Evolutionary conservation across 2,888 invertebrate genomes (phyloP).

Genomic region (Perithous albicinctus): DNA sequence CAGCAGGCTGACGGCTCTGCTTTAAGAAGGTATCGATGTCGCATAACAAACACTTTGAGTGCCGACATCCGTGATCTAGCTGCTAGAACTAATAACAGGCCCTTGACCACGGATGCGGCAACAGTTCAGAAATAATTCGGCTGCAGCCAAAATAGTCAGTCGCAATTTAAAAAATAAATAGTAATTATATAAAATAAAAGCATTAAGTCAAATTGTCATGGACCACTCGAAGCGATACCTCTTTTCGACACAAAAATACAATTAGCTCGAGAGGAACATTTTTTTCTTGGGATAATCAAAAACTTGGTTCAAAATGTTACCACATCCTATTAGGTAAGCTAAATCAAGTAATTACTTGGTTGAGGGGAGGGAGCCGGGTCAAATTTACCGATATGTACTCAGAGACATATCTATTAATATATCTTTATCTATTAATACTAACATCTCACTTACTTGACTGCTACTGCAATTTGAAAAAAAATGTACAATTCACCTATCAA

Average conservation of each 20-base stretch:
- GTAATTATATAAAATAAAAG: not conserved
- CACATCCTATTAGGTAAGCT: no score
- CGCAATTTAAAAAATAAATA: not conserved
- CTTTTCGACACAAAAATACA: not conserved
- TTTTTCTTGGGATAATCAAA: no score
- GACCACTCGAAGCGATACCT: not conserved
- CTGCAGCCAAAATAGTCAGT: no score
- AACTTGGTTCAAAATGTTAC: no score
- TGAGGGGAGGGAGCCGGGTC: no score
- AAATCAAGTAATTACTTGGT: no score
- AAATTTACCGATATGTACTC: no score
- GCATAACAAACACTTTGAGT: not conserved
- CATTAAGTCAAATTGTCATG: not conserved
- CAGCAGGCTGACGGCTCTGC: not conserved
- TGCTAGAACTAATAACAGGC: not conserved
- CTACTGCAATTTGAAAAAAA: no score
- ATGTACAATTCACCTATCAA: no score
- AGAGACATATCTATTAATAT: no score
- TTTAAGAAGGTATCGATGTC: constrained; percentile 3
- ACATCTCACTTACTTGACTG: no score
- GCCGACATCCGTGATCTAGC: constrained; percentile 24
- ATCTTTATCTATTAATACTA: no score
- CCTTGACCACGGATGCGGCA: constrained; percentile 18
- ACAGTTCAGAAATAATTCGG: not conserved
- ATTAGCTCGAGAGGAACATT: not conserved